Base-by-base conservation (phyloP, 23 tunicate species). In the Clavelina lepadiformis region DNA sequence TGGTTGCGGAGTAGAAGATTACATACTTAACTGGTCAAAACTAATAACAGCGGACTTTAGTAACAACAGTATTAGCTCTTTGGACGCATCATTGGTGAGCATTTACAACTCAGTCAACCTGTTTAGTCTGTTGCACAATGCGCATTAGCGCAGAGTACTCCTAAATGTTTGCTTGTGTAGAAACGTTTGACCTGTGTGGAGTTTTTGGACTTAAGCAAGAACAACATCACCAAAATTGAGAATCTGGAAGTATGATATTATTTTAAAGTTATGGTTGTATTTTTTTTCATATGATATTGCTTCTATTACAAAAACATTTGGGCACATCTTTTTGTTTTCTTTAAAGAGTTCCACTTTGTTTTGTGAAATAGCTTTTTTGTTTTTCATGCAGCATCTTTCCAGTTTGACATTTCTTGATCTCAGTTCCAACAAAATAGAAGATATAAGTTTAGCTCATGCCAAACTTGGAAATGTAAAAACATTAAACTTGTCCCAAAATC, bases 11-110 rank as follows among this genome's bases (percentile, higher is more conserved):
- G 25, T 23, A 26, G 37, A 28, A 4, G 67, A 58, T 24, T 13
- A 11, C 19, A 24, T 15, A 24, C 5, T 35, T 2, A n/a, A 20
- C 2, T 72, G 77, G 77, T 30, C 23, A 8, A 36, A 38, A 35
- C 77, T 72, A 36, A 37, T 72, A 26, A 72, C 67, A 3, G 77
- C 77, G 5, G 77, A 72, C 38, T 72, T 72, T 30, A 72, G 77
- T 38, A 67, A 72, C 63, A 72, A 72, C 25, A 24, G 27, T 2
- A 72, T 72, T 24, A 6, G 36, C 8, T n/a, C 5, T 18, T 57
- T 72, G 38, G 77, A 72, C 55, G 11, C 3, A 37, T 58, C 77
- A 13, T 66, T 72, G 77, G 75, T 69, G 33, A 29, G 73, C 23
- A 29, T 22, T 54, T n/a, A 15, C 15, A 54, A 15, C 22, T 54